Base-by-base conservation (phyloP, 2,113 vertebrate species). In the Pampusana beccarii region DNA sequence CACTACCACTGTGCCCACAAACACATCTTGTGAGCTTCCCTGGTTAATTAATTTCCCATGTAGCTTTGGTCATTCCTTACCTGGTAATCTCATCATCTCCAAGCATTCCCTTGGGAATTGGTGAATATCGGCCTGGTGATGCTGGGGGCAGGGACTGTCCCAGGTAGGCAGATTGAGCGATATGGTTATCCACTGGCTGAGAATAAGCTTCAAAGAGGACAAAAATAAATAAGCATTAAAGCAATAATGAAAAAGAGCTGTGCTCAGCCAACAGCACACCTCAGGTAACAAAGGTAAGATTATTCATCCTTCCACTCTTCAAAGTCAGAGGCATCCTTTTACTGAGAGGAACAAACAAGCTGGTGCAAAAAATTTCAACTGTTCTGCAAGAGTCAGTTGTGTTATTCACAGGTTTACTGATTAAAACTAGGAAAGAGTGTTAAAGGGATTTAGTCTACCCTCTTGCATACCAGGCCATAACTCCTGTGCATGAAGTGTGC, bases 131-230 rank as follows among this genome's bases (percentile, higher is more conserved):
- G 56, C 98, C 98, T 11, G 98, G 98, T 42, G 98, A 98, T 10
- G 98, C 97, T 26, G 98, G 98, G 10, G 99, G 98, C 33, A 98
- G 51, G 5, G 98, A 66, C 94, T 99, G 99, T 36, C 98, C 97
- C 98, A 99, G 54, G 97, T 98, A 99, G 96, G 92, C 97, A 74
- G 99, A 97, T 33, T 98, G 97, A 93, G 97, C 98, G 98, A 99
- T 98, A 98, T 99, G 99, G 96, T 99, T 99, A 96, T 99, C 99
- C 93, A 98, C 93, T 94, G 98, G 98, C 66, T 98, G 99, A 80
- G 98, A 98, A 97, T 98, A 98, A 70, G 99, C 99, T 99, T 98
- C 96, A 86, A 93, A 88, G 50, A 95, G 36, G 82, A 38, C 60
- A 66, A 9, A 62, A 66, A 38, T 4, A 46, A 34, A 61, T 10